Evolutionary conservation across 2,797 vertebrate species (phyloP).

Genomic region (Silurus aristotelis): DNA sequence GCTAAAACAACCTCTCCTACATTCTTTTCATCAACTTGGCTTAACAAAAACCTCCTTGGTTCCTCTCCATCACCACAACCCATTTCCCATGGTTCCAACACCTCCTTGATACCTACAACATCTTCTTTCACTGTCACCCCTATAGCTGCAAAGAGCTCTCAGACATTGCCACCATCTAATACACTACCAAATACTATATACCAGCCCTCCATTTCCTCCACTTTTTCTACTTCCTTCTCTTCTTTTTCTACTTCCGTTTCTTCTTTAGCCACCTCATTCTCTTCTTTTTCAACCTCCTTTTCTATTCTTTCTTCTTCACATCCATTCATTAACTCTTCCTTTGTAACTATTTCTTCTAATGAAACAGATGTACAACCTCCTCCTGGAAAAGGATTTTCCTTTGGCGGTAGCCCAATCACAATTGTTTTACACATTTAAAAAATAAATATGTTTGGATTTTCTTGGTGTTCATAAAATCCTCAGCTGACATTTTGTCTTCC

Average conservation of each 20-base stretch:
- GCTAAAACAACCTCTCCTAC: constrained; percentile 24
- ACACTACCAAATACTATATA: neutral
- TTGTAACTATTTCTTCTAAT: neutral
- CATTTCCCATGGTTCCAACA: constrained; percentile 26
- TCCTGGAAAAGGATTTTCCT: neutral
- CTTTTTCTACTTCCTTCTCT: constrained; percentile 3
- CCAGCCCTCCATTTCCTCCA: neutral
- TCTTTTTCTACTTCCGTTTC: neutral
- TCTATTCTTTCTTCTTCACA: constrained; percentile 14
- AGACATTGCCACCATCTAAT: neutral
- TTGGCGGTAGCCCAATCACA: constrained; percentile 55
- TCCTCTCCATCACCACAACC: constrained; percentile 15
- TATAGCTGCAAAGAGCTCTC: neutral
- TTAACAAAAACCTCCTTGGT: constrained; percentile 3
- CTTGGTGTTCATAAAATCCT: neutral
- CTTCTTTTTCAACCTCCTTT: neutral
- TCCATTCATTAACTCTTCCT: neutral
- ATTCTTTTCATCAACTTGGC: constrained; percentile 27
- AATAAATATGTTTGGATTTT: neutral
- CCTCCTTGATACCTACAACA: constrained; percentile 17
- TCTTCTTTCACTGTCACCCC: constrained; percentile 16
- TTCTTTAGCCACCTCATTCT: neutral
- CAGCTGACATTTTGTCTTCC: neutral
- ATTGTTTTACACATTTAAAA: neutral
- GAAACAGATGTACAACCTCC: neutral